Conservation (phyloP, 2,113 vertebrate species). For the Girardinichthys multiradiatus region DNA sequence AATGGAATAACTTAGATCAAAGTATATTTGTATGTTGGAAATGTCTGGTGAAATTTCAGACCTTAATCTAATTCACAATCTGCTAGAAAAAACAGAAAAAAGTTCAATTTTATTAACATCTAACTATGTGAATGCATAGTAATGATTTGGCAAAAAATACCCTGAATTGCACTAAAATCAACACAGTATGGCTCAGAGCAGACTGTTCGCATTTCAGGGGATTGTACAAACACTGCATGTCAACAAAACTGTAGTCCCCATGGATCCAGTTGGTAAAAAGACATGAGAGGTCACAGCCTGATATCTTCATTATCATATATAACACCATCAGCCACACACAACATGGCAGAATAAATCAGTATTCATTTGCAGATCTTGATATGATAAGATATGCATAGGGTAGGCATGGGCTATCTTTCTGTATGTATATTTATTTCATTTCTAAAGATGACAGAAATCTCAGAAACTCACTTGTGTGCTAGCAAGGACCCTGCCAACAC, state of each 20-base stretch:
- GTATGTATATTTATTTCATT: neutral
- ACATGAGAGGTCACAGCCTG: constrained; percentile 29
- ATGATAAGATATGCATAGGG: constrained; percentile 5
- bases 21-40: too few relatives aligned
- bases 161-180: neutral
- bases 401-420: neutral
- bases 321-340: constrained; percentile 45
- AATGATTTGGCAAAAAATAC: neutral
- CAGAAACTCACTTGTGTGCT: too few relatives aligned
- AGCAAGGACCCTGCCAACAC: neutral
- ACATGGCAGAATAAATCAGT: constrained; percentile 18
- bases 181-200: neutral
- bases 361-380: constrained; percentile 19
- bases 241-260: constrained; percentile 21
- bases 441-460: neutral
- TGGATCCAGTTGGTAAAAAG: constrained; percentile 24
- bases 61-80: too few relatives aligned
- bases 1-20: too few relatives aligned
- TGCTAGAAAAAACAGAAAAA: neutral
- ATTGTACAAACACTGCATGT: constrained; percentile 2
- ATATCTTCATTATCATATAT: constrained; percentile 62
- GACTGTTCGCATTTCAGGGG: too few relatives aligned
- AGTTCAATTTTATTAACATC: neutral
- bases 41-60: too few relatives aligned
- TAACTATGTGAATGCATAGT: too few relatives aligned